Conservation (phyloP, 1,140 invertebrate genomes). For the Oryctes rhinoceros region DNA sequence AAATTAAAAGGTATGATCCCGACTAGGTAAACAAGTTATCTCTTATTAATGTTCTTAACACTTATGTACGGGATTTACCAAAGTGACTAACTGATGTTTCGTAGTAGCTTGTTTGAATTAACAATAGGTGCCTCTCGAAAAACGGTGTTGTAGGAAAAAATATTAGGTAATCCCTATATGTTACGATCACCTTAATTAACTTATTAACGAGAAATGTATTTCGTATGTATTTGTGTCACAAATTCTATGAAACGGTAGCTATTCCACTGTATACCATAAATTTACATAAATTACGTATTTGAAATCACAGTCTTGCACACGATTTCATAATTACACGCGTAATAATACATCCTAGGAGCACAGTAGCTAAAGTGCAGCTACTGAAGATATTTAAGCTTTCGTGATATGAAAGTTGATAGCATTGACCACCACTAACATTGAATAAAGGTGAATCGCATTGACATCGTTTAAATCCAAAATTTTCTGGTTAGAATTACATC, state of each 20-base stretch:
- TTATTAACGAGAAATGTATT: no score
- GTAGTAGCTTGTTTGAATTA: background rate
- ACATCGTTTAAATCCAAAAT: no score
- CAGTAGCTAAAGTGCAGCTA: no score
- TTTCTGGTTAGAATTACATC: no score
- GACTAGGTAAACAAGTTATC: constrained; percentile 10
- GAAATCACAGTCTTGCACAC: no score
- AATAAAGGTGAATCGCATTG: no score
- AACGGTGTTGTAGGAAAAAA: background rate
- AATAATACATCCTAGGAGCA: no score
- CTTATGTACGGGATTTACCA: background rate
- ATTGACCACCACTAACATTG: no score
- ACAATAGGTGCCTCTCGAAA: background rate
- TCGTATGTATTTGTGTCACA: background rate
- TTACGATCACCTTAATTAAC: background rate
- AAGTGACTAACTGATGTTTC: background rate
- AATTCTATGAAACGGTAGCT: background rate
- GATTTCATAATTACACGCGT: no score
- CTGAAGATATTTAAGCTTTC: no score
- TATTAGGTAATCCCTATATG: background rate
- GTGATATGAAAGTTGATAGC: no score
- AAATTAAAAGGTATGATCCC: background rate
- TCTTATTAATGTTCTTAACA: background rate
- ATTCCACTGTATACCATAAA: background rate
- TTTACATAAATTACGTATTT: no score